phyloP scores from a whole-genome alignment of 2,888 invertebrate genomes.

The Melanchra persicariae region DNA sequence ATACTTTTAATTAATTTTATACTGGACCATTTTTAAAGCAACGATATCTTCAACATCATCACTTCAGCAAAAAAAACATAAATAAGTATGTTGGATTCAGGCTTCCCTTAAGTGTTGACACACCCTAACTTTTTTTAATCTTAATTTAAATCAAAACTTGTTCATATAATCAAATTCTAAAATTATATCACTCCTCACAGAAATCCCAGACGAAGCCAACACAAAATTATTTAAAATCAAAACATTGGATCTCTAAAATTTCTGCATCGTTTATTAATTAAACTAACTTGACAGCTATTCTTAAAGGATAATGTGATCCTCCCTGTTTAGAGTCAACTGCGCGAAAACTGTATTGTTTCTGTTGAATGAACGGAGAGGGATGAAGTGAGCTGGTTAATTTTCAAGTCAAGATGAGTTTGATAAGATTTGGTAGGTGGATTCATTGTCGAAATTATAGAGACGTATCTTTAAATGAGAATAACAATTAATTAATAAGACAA shows the following conservation, averaged over 20 bases:
- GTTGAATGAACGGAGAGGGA: slow-evolving; percentile 1
- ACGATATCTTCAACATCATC: too few relatives aligned
- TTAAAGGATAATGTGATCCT: slow-evolving; percentile 42
- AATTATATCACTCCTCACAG: not conserved
- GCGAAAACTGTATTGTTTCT: slow-evolving; percentile 43
- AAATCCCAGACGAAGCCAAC: slow-evolving; percentile 9
- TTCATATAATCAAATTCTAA: not conserved
- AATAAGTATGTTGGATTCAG: too few relatives aligned
- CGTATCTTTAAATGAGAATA: too few relatives aligned
- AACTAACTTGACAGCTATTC: slow-evolving; percentile 31
- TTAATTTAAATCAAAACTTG: not conserved
- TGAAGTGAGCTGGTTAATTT: slow-evolving; percentile 38
- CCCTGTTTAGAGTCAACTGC: slow-evolving; percentile 32
- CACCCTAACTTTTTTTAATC: not conserved
- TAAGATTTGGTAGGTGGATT: not conserved
- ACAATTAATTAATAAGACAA: too few relatives aligned
- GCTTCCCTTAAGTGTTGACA: not conserved
- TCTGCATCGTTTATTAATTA: slow-evolving; percentile 49
- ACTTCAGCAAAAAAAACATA: too few relatives aligned
- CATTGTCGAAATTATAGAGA: not conserved
- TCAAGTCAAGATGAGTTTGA: slow-evolving; percentile 16
- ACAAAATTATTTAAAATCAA: slow-evolving; percentile 41
- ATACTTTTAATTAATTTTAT: too few relatives aligned
- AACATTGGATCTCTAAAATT: slow-evolving; percentile 44
- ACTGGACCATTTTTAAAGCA: too few relatives aligned